Conservation (phyloP, 2,797 vertebrate species). For the Poecilia gillii region DNA sequence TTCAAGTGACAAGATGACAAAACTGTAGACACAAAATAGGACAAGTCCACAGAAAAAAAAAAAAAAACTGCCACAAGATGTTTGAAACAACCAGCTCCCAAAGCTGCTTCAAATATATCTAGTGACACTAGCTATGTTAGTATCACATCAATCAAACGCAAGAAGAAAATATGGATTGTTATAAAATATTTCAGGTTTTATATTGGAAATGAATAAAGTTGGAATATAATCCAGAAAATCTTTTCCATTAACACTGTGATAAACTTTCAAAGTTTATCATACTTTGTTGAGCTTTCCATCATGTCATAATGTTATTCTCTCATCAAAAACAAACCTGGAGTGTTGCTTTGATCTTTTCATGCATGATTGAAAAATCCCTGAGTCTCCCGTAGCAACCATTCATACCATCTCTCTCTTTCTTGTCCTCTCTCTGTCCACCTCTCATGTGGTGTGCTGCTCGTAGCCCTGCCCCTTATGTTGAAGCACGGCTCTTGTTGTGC, state of each 20-base stretch:
- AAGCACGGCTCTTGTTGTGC: too few relatives aligned
- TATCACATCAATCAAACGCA: background rate
- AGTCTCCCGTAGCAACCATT: too few relatives aligned
- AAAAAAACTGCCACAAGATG: background rate
- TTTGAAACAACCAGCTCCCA: background rate
- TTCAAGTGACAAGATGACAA: constrained; percentile 2
- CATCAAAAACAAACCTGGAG: too few relatives aligned
- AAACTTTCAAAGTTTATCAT: background rate
- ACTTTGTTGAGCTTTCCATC: background rate
- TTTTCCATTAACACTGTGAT: background rate
- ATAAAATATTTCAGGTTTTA: background rate
- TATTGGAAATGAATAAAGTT: background rate
- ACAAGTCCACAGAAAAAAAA: background rate
- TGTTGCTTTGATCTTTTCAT: too few relatives aligned
- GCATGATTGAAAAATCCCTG: too few relatives aligned
- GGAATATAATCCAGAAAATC: background rate
- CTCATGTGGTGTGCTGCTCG: too few relatives aligned
- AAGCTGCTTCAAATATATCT: background rate
- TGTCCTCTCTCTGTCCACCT: too few relatives aligned
- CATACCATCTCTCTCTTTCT: too few relatives aligned
- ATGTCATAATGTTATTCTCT: too few relatives aligned
- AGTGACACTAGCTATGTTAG: too few relatives aligned
- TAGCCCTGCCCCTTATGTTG: too few relatives aligned
- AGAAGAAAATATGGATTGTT: background rate
- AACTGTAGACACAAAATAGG: background rate